phyloP scores from a whole-genome alignment of 1,140 invertebrate species.

The Sminthurinus signatus region DNA sequence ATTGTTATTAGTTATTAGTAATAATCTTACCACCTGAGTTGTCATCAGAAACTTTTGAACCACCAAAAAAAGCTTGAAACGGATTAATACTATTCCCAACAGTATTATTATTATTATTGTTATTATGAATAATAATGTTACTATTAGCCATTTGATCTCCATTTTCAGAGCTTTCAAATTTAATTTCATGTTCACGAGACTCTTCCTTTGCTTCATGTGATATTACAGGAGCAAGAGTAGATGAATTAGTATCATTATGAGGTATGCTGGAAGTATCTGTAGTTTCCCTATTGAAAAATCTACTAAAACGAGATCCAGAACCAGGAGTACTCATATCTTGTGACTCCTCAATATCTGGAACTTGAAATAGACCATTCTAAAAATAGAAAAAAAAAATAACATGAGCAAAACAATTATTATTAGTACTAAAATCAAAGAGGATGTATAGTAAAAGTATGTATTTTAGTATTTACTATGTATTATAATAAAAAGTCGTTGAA shows the following conservation, averaged over 20 bases:
- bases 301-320: conserved; percentile 55
- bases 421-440: too few relatives aligned
- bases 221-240: too few relatives aligned
- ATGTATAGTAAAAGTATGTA: background rate
- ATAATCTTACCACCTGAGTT: background rate
- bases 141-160: background rate
- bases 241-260: background rate
- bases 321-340: conserved; percentile 47
- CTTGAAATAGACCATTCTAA: conserved; percentile 54
- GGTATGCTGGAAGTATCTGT: conserved; percentile 45
- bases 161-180: background rate
- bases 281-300: conserved; percentile 58
- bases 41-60: background rate
- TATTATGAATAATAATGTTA: background rate
- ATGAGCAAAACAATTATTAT: background rate
- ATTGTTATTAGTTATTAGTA: background rate
- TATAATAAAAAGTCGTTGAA: background rate
- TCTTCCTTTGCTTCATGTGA: too few relatives aligned
- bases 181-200: too few relatives aligned
- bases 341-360: too few relatives aligned
- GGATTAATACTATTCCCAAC: too few relatives aligned
- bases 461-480: background rate
- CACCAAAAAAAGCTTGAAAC: conserved; percentile 8
- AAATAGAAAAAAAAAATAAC: conserved; percentile 33
- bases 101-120: too few relatives aligned